phyloP scores from a whole-genome alignment of 2,797 vertebrate genomes.

The Centropyge bicolor region DNA sequence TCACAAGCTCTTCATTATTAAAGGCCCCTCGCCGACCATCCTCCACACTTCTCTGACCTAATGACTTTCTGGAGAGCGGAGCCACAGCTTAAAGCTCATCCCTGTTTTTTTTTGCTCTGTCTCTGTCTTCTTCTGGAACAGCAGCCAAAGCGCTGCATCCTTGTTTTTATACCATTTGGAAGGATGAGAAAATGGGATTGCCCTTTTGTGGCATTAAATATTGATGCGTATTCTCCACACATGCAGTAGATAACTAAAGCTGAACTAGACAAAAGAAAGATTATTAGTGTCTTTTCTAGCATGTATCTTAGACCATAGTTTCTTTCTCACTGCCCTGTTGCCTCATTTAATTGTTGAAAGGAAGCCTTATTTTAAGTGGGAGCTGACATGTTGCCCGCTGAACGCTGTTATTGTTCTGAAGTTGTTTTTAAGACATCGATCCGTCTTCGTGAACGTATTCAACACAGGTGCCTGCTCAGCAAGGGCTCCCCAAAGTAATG shows the following conservation, averaged over 20 bases:
- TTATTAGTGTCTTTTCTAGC: neutral
- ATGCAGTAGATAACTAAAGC: neutral
- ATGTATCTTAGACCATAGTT: neutral
- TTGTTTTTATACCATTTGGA: constrained; percentile 63
- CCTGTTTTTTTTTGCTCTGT: constrained; percentile 67
- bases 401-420: neutral
- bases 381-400: neutral
- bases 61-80: constrained; percentile 81
- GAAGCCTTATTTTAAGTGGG: neutral
- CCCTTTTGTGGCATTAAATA: constrained; percentile 65
- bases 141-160: constrained; percentile 47
- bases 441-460: neutral
- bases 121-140: constrained; percentile 40
- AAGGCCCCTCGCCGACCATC: constrained; percentile 77
- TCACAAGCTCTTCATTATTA: constrained; percentile 84
- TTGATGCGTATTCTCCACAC: constrained; percentile 49
- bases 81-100: constrained; percentile 75
- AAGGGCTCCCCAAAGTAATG: neutral
- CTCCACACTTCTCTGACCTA: constrained; percentile 84
- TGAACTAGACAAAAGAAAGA: constrained; percentile 17
- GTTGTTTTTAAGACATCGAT: neutral
- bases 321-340: neutral
- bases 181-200: constrained; percentile 53
- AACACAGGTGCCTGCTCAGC: neutral
- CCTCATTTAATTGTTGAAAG: constrained; percentile 1